These are phyloP conservation scores for Drosophila sp. DNA, from an alignment of 1,140 invertebrate species.

Conservation along the genomic window DNA sequence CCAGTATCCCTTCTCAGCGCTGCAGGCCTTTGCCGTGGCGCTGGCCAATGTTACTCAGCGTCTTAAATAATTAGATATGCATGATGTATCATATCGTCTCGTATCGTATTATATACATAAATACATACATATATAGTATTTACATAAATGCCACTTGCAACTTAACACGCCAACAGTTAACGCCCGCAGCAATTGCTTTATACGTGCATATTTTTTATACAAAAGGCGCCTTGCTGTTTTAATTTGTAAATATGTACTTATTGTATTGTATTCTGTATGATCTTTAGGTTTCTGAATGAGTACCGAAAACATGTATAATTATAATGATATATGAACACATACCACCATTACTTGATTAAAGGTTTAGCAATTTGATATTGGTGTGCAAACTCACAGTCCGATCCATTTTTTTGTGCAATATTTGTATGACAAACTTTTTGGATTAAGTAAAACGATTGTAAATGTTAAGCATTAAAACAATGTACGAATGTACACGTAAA, in stretches of 20 bases:
- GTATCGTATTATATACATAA: slow-evolving; percentile 24
- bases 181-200: slow-evolving; percentile 46
- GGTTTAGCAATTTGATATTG: slow-evolving; percentile 61
- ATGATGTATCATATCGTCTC: slow-evolving; percentile 30
- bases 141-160: slow-evolving; percentile 33
- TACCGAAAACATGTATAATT: slow-evolving; percentile 27
- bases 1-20: slow-evolving; percentile 98
- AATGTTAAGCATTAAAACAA: slow-evolving; percentile 59
- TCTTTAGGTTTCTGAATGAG: slow-evolving; percentile 71
- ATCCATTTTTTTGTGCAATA: slow-evolving; percentile 83
- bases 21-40: slow-evolving; percentile 99
- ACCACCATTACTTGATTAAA: slow-evolving; percentile 72
- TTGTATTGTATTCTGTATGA: slow-evolving; percentile 62
- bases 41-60: slow-evolving; percentile 99
- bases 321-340: slow-evolving; percentile 63
- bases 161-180: slow-evolving; percentile 52
- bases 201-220: slow-evolving; percentile 54
- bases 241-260: slow-evolving; percentile 74
- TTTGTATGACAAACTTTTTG: slow-evolving; percentile 83
- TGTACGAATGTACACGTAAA: slow-evolving; percentile 21
- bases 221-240: slow-evolving; percentile 42
- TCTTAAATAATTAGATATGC: slow-evolving; percentile 90
- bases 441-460: slow-evolving; percentile 72
- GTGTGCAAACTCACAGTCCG: slow-evolving; percentile 74
- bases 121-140: slow-evolving; percentile 34